Conservation (phyloP, 2,113 vertebrate species). For the Nicator chloris region DNA sequence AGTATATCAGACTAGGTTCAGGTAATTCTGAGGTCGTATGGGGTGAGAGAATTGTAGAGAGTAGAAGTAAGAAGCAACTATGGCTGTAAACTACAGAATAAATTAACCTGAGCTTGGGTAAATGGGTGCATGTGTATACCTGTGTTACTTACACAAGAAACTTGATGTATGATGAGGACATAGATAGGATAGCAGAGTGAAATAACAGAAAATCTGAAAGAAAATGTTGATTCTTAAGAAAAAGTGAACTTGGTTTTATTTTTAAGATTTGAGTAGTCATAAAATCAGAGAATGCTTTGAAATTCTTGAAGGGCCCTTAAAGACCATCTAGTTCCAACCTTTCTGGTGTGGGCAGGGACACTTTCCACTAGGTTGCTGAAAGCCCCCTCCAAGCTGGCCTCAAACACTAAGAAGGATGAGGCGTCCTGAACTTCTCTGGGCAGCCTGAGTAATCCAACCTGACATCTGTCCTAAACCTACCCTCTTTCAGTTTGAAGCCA, state of each 20-base stretch:
- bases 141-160: not conserved
- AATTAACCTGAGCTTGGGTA: not conserved
- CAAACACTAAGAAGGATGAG: not conserved
- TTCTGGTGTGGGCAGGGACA: not conserved
- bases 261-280: not conserved
- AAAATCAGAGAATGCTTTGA: not conserved
- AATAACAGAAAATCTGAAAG: not conserved
- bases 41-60: not conserved
- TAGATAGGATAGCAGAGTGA: not conserved
- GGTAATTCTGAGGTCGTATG: not conserved
- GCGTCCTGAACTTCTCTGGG: not conserved
- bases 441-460: not conserved
- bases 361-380: not conserved
- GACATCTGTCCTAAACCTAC: not conserved
- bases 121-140: rapidly evolving
- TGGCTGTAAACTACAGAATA: not conserved
- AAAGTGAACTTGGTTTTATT: not conserved
- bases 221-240: not conserved
- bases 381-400: not conserved
- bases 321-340: not conserved
- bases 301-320: not conserved
- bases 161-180: not conserved
- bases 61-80: not conserved
- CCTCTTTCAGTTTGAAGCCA: not conserved
- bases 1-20: not conserved